Conservation (phyloP, 2,888 invertebrate genomes). For the Anthoptus insignis region DNA sequence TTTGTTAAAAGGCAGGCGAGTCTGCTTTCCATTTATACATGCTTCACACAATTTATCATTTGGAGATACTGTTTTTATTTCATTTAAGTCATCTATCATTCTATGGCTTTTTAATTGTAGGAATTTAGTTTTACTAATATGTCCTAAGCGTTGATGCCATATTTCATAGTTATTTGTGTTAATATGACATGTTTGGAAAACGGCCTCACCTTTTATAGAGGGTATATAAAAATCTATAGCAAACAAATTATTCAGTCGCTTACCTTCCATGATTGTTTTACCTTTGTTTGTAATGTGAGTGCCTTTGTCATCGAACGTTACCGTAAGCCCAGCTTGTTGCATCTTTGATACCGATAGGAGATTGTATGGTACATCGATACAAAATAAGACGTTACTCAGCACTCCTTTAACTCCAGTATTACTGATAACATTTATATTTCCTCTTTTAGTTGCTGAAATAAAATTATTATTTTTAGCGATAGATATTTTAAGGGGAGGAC, state of each 20-base stretch:
- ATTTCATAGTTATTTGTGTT: slow-evolving; percentile 47
- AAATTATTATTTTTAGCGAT: too few species aligned
- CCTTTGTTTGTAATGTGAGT: too few species aligned
- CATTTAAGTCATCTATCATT: slow-evolving; percentile 41
- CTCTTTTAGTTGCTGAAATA: too few species aligned
- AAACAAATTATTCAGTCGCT: slow-evolving; percentile 46
- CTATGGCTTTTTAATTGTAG: slow-evolving; percentile 41
- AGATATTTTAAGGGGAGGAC: too few species aligned
- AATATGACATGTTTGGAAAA: slow-evolving; percentile 45
- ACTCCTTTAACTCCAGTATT: neutral
- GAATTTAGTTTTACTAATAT: slow-evolving; percentile 52
- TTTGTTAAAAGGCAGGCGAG: slow-evolving; percentile 56
- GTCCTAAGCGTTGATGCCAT: slow-evolving; percentile 55
- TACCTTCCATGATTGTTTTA: neutral
- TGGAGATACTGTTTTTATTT: slow-evolving; percentile 36
- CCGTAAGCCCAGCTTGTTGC: neutral
- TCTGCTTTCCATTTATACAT: slow-evolving; percentile 61
- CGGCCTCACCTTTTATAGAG: slow-evolving; percentile 18
- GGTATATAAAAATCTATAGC: slow-evolving; percentile 33
- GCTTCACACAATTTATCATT: slow-evolving; percentile 55
- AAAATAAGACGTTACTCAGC: neutral
- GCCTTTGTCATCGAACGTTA: too few species aligned
- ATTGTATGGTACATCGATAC: neutral
- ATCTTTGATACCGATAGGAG: neutral
- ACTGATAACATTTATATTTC: too few species aligned